Percentiles rank a stretch among this genome's conserved stretches.
Conservation (phyloP, 2,888 invertebrate genomes). For the Tachystola acroxantha region DNA sequence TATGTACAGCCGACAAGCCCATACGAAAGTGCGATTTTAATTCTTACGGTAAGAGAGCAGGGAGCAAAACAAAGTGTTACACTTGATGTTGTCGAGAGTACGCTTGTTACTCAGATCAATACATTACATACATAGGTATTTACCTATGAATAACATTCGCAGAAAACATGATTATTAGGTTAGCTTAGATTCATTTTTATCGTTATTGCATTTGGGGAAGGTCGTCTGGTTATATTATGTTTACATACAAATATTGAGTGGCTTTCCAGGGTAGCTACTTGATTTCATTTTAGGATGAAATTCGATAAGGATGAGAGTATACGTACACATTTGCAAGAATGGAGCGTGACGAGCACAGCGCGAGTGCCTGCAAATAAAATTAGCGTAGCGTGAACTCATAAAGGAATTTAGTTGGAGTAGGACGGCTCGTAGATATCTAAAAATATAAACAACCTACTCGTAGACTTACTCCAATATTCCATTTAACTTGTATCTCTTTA, state of each 20-base stretch:
- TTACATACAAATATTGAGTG: too few species aligned
- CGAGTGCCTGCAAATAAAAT: constrained; percentile 5
- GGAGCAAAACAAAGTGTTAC: too few species aligned
- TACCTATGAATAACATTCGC: background rate
- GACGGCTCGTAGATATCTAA: background rate
- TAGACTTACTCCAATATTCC: constrained; percentile 8
- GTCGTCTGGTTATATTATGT: background rate
- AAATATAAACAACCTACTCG: too few species aligned
- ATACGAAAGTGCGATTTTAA: too few species aligned
- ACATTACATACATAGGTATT: constrained; percentile 14
- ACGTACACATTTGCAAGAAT: background rate
- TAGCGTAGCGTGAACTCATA: constrained; percentile 3
- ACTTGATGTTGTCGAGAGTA: too few species aligned
- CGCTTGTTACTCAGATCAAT: constrained; percentile 42
- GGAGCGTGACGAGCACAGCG: background rate
- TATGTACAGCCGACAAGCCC: too few species aligned
- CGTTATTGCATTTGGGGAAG: background rate
- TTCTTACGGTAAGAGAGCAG: too few species aligned
- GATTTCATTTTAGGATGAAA: background rate
- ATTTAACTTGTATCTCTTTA: constrained; percentile 3
- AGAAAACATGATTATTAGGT: background rate
- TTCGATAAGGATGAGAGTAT: background rate
- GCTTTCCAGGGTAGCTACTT: too few species aligned
- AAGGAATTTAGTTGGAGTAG: constrained; percentile 3
- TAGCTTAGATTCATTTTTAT: background rate